These are phyloP conservation scores for Trogon melanurus DNA, from an alignment of 2,113 vertebrate species.

Conservation along the genomic window DNA sequence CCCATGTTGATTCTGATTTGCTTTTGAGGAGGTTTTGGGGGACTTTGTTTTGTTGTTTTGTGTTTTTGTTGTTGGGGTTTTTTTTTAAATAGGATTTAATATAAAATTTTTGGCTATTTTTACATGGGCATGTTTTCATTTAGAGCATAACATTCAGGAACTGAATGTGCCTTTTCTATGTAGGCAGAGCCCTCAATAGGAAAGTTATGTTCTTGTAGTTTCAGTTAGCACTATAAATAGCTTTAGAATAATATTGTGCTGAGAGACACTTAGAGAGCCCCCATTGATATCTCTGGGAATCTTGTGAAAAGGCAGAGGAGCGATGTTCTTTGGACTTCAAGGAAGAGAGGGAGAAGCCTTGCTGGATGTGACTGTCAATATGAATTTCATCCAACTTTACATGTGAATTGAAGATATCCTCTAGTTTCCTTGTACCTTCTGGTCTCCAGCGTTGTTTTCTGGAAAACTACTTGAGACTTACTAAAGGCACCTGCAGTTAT, in stretches of 20 bases:
- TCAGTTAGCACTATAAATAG: conserved; percentile 30
- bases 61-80: not conserved
- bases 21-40: not conserved
- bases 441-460: not conserved
- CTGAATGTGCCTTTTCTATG: conserved; percentile 33
- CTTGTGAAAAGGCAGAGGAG: not conserved
- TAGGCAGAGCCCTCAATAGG: not conserved
- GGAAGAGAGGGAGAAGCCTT: not conserved
- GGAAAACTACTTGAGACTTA: not conserved
- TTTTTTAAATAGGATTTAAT: not conserved
- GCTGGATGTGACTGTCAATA: not conserved
- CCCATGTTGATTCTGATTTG: not conserved
- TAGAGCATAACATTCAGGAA: conserved; percentile 18
- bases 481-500: not conserved
- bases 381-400: not conserved
- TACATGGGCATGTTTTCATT: conserved; percentile 51
- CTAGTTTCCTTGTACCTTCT: not conserved
- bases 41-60: not conserved
- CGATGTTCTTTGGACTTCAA: not conserved
- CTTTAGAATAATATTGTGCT: conserved; percentile 1
- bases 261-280: not conserved
- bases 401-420: not conserved
- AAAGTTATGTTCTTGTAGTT: not conserved
- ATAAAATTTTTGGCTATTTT: conserved; percentile 27
- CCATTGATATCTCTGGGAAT: not conserved